Conservation (phyloP, 2,113 vertebrate genomes). For the Ophiodon elongatus region DNA sequence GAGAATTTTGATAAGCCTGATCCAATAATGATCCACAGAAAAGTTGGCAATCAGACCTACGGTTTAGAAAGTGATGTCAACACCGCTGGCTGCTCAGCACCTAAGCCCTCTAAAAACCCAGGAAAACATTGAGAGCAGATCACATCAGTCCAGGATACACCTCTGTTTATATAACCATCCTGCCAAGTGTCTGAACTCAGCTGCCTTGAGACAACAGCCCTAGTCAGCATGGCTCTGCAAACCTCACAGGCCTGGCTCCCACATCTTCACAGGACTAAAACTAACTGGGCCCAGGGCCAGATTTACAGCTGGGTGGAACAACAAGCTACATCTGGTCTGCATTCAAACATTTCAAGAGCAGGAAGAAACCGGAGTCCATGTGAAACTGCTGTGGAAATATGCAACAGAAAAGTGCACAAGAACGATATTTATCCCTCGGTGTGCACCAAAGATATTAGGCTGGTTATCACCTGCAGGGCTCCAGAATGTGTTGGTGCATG, state of each 20-base stretch:
- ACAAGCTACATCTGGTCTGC: constrained; percentile 57
- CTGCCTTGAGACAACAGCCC: constrained; percentile 42
- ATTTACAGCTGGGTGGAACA: constrained; percentile 57
- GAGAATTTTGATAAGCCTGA: background rate
- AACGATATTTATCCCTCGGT: background rate
- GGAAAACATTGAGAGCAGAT: background rate
- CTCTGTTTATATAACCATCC: constrained; percentile 18
- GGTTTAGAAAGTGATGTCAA: background rate
- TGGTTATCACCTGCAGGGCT: background rate
- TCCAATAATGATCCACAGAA: background rate
- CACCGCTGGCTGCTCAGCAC: background rate
- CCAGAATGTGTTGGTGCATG: background rate
- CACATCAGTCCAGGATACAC: background rate
- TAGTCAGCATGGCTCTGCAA: constrained; percentile 42
- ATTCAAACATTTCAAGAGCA: constrained; percentile 23
- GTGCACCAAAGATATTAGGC: background rate
- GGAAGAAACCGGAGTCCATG: background rate
- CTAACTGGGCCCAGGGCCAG: constrained; percentile 41
- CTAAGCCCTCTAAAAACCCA: background rate
- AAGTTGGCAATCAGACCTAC: background rate
- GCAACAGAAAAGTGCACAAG: background rate
- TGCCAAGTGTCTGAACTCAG: constrained; percentile 47
- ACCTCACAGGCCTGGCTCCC: constrained; percentile 20
- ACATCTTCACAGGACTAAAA: constrained; percentile 44
- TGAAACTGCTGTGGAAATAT: constrained; percentile 18